Percentiles rank a stretch among this genome's conserved stretches.
Evolutionary conservation across 1,140 invertebrate genomes (phyloP).

Genomic region (Drosophila ficusphila): DNA sequence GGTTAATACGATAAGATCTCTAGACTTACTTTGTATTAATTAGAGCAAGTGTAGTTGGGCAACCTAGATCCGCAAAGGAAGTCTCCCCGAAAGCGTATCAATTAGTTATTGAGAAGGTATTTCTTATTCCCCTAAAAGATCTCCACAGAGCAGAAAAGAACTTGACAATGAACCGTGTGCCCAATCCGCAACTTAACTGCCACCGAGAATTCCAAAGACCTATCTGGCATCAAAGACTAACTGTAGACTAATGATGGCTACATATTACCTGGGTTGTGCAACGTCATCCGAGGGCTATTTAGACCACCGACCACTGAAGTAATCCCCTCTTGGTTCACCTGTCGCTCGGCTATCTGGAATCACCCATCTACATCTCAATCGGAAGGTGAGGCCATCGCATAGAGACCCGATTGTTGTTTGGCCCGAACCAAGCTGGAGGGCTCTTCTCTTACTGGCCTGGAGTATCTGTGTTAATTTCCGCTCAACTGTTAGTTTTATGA

Average conservation of each 20-base stretch:
- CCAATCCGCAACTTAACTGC: slow-evolving; percentile 30
- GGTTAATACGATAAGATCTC: slow-evolving; percentile 53
- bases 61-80: slow-evolving; percentile 22
- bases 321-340: slow-evolving; percentile 50
- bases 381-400: slow-evolving; percentile 34
- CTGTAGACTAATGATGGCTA: slow-evolving; percentile 42
- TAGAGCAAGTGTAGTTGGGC: slow-evolving; percentile 11
- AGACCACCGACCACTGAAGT: slow-evolving; percentile 37
- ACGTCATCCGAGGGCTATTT: slow-evolving; percentile 45
- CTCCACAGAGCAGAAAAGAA: slow-evolving; percentile 9
- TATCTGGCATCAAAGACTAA: slow-evolving; percentile 28
- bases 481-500: slow-evolving; percentile 77
- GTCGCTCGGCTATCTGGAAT: slow-evolving; percentile 21
- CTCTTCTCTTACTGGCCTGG: slow-evolving; percentile 5
- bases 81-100: slow-evolving; percentile 32
- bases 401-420: slow-evolving; percentile 50
- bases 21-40: slow-evolving; percentile 34
- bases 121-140: slow-evolving; percentile 14
- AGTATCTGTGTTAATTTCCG: slow-evolving; percentile 76
- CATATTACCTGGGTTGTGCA: slow-evolving; percentile 46
- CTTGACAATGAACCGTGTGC: slow-evolving; percentile 27
- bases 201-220: slow-evolving; percentile 5
- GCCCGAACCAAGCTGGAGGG: slow-evolving; percentile 34
- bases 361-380: slow-evolving; percentile 60
- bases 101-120: slow-evolving; percentile 35